Conservation (phyloP, 2,113 vertebrate genomes). For the human region GRCh38 chr4:187021001-187021500, state of each 20-base stretch:
- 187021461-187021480: neutral
- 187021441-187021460: neutral
- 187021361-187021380: no score
- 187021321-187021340: no score
- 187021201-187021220: no score
- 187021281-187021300: no score
- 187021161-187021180: no score
- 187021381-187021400: neutral
- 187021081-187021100: neutral
- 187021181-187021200: no score
- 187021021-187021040: constrained; percentile 7
- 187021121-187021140: no score
- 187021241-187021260: rapidly evolving
- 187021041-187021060: neutral
- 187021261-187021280: no score
- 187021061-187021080: neutral
- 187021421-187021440: neutral
- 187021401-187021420: neutral
- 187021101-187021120: neutral
- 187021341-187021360: no score
- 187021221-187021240: no score
- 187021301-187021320: no score
- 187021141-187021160: no score
- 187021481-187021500: neutral
- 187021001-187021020: constrained; percentile 13